phyloP scores from a whole-genome alignment of 1,140 invertebrate genomes.

The Drosophila lini region DNA sequence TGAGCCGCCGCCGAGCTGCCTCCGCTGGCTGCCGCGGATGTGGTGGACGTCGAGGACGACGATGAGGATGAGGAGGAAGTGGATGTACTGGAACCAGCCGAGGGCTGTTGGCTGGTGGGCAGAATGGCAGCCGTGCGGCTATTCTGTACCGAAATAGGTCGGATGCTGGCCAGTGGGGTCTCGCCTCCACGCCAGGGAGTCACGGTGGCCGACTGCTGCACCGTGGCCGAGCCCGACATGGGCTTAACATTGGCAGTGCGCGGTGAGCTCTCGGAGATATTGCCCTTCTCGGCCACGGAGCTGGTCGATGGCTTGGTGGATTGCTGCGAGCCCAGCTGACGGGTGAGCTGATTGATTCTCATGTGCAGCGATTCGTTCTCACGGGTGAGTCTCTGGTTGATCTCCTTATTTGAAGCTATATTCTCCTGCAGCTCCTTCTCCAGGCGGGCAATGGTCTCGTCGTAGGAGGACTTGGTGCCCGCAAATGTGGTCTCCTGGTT shows the following conservation, averaged over 20 bases:
- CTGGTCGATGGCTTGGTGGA: constrained; percentile 88
- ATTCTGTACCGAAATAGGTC: constrained; percentile 92
- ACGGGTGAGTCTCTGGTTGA: constrained; percentile 87
- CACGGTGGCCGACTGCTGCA: constrained; percentile 86
- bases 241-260: constrained; percentile 96
- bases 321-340: constrained; percentile 90
- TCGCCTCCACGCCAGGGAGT: constrained; percentile 88
- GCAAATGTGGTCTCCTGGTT: constrained; percentile 87
- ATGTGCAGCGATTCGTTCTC: constrained; percentile 91
- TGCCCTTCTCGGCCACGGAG: constrained; percentile 88
- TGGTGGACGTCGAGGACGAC: constrained; percentile 62
- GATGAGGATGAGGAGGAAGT: constrained; percentile 57
- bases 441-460: constrained; percentile 88
- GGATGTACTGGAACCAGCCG: constrained; percentile 46
- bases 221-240: constrained; percentile 89
- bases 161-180: constrained; percentile 94
- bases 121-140: constrained; percentile 91
- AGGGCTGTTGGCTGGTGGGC: constrained; percentile 87
- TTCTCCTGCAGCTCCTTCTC: constrained; percentile 91
- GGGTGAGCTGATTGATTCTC: constrained; percentile 90
- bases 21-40: constrained; percentile 61
- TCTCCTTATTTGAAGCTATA: constrained; percentile 87
- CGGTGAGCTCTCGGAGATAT: constrained; percentile 91
- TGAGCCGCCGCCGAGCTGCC: constrained; percentile 79
- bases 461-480: constrained; percentile 89